phyloP scores from a whole-genome alignment of 2,113 vertebrate genomes.

The Aegotheles bennettii region DNA sequence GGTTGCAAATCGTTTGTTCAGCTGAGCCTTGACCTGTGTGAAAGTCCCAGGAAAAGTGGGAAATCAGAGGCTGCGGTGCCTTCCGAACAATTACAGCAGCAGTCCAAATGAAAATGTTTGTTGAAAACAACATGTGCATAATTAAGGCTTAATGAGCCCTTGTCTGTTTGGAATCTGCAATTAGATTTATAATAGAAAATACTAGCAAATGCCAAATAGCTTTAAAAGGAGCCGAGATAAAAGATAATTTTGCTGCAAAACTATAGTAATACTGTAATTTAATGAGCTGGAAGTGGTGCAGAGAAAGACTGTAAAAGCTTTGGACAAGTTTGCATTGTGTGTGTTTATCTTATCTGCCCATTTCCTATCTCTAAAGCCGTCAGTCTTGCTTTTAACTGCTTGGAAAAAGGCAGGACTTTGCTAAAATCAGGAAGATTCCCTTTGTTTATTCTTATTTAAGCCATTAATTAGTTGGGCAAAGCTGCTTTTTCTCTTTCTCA shows the following conservation, averaged over 20 bases:
- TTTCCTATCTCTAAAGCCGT: constrained; percentile 36
- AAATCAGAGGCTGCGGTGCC: constrained; percentile 81
- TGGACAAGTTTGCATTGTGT: constrained; percentile 44
- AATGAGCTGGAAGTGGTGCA: constrained; percentile 54
- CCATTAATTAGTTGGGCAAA: constrained; percentile 51
- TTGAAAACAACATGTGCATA: constrained; percentile 99
- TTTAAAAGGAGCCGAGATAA: constrained; percentile 77
- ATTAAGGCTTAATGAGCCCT: constrained; percentile 99
- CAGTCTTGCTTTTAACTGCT: constrained; percentile 53
- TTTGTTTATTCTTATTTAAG: constrained; percentile 57
- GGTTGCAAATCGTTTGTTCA: background rate
- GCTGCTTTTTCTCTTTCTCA: constrained; percentile 26
- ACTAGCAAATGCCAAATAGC: constrained; percentile 78
- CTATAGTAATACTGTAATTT: constrained; percentile 62
- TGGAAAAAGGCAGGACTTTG: constrained; percentile 38
- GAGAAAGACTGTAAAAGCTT: constrained; percentile 37
- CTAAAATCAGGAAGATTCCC: constrained; percentile 31
- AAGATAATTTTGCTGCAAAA: constrained; percentile 76
- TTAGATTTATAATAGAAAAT: constrained; percentile 96
- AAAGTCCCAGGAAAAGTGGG: constrained; percentile 66
- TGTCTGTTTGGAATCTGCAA: constrained; percentile 99
- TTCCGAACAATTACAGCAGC: constrained; percentile 90
- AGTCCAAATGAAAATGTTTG: constrained; percentile 99
- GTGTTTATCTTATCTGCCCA: constrained; percentile 23
- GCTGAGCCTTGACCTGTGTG: constrained; percentile 79